Conservation (phyloP, 2,888 invertebrate genomes). For the Agapostemon virescens region DNA sequence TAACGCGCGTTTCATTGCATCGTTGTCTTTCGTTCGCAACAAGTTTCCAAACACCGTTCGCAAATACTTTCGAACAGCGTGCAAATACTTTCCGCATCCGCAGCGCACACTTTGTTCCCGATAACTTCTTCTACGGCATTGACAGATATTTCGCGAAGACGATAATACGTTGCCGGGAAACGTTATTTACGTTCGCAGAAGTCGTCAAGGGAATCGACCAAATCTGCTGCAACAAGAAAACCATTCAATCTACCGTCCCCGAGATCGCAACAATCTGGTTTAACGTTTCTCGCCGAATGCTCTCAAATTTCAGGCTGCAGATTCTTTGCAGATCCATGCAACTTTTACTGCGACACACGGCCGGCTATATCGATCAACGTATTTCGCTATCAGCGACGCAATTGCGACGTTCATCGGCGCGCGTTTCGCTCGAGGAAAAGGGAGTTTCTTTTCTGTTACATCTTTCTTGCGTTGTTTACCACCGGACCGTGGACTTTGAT, state of each 20-base stretch:
- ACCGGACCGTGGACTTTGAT: background rate
- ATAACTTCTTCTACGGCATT: background rate
- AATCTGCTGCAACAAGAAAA: background rate
- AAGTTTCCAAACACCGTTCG: background rate
- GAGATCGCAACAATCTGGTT: background rate
- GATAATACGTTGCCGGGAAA: background rate
- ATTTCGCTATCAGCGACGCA: background rate
- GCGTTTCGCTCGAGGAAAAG: background rate
- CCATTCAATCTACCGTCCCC: background rate
- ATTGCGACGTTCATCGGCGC: background rate
- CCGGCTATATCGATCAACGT: background rate
- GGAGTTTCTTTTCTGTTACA: background rate
- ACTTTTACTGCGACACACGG: background rate
- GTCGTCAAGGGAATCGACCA: background rate
- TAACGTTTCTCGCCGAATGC: background rate
- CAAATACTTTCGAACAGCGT: background rate
- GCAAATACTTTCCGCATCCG: background rate
- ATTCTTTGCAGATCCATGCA: constrained; percentile 17
- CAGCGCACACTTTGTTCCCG: background rate
- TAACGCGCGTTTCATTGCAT: background rate
- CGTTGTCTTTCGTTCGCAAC: background rate
- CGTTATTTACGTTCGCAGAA: background rate
- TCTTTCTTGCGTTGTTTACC: background rate
- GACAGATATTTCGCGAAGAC: background rate
- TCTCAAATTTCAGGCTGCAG: constrained; percentile 1